Percentiles rank a stretch among this genome's conserved stretches.
These are phyloP conservation scores for cattle (Bos taurus) DNA, from an alignment of 2,113 vertebrate species.

Conservation along the genomic window ARS-UCD2.0 NC_037357.1:51165501-51166000, in stretches of 20 bases:
- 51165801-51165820: background rate
- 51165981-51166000: background rate
- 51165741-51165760: background rate
- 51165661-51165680: background rate
- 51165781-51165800: background rate
- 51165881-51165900: background rate
- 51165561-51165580: background rate
- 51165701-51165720: background rate
- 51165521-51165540: slow-evolving; percentile 3
- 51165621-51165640: background rate
- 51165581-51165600: background rate
- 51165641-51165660: background rate
- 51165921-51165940: background rate
- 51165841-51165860: background rate
- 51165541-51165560: background rate
- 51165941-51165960: background rate
- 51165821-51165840: background rate
- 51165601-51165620: background rate
- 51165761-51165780: background rate
- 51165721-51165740: background rate
- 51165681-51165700: background rate
- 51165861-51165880: background rate
- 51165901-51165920: background rate
- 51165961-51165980: background rate
- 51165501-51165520: background rate